These are phyloP conservation scores for Loris lydekkerianus DNA, from an alignment of 2,797 vertebrate genomes.

Conservation along the genomic window DNA sequence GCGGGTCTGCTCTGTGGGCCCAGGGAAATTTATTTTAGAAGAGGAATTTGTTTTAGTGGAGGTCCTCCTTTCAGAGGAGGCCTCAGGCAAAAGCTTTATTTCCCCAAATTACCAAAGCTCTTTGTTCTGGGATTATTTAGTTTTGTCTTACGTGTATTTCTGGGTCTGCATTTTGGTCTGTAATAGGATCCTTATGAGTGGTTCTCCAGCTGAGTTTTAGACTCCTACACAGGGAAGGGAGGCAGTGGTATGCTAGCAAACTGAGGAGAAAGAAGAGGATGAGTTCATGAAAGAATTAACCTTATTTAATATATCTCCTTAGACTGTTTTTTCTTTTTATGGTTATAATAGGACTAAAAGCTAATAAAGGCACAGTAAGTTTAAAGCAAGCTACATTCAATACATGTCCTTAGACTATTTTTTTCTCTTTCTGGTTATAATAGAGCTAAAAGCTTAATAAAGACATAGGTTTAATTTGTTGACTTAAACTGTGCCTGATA, in stretches of 20 bases:
- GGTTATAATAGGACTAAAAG: background rate
- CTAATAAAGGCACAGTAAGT: background rate
- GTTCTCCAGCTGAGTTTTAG: background rate
- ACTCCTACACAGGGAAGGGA: background rate
- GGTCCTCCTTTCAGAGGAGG: background rate
- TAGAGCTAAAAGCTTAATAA: background rate
- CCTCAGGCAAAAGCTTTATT: background rate
- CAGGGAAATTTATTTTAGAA: background rate
- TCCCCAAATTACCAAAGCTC: background rate
- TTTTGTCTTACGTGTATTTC: background rate
- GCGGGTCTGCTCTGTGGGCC: background rate
- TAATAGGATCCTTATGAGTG: background rate
- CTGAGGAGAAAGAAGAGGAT: background rate
- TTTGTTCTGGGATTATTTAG: background rate
- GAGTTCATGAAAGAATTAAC: background rate
- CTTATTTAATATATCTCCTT: background rate
- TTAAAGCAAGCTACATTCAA: background rate
- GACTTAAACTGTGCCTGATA: background rate
- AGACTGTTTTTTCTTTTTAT: background rate
- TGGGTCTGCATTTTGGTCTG: background rate
- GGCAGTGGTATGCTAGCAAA: background rate
- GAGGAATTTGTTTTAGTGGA: background rate
- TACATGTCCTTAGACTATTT: background rate
- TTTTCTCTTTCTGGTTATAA: background rate
- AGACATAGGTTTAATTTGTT: background rate